A percentile compares a stretch with the other conserved stretches of the same genome.
Conservation (phyloP, 92 coral and sea anemone species). For the Parazoanthus atlanticus region DNA sequence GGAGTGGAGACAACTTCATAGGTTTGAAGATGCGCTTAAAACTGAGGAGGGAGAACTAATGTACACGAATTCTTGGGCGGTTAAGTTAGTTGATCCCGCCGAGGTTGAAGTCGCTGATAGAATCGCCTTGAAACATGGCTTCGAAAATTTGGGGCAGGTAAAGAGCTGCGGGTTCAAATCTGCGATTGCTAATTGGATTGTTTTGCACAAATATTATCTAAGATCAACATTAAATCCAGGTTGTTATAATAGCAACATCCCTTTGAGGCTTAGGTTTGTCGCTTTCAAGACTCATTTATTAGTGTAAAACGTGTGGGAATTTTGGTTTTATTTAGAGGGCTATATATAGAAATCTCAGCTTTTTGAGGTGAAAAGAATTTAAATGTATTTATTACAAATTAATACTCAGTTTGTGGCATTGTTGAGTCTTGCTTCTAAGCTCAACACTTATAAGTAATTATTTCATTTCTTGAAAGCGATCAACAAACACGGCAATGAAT, state of each 20-base stretch:
- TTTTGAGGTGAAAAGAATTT: background rate
- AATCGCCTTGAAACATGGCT: slow-evolving; percentile 92
- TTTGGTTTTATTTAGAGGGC: background rate
- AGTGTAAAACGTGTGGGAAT: background rate
- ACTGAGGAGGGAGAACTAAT: slow-evolving; percentile 86
- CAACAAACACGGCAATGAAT: no score
- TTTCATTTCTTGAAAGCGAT: no score
- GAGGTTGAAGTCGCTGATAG: slow-evolving; percentile 96
- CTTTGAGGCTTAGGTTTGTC: background rate
- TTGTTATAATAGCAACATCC: background rate
- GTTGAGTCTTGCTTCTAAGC: background rate
- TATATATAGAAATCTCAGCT: background rate
- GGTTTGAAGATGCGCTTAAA: slow-evolving; percentile 95
- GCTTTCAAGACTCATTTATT: background rate
- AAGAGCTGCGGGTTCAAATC: slow-evolving; percentile 48
- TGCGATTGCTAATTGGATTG: slow-evolving; percentile 3
- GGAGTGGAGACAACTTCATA: slow-evolving; percentile 95
- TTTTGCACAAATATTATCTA: slow-evolving; percentile 18
- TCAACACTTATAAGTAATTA: no score
- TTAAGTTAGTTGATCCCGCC: slow-evolving; percentile 83
- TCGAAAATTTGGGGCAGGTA: slow-evolving; percentile 96
- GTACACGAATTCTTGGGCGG: slow-evolving; percentile 97
- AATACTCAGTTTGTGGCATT: background rate
- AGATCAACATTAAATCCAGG: background rate
- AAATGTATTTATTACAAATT: no score